Evolutionary conservation across 2,888 invertebrate genomes (phyloP).

Genomic region (Cryptocheilus praepositus): DNA sequence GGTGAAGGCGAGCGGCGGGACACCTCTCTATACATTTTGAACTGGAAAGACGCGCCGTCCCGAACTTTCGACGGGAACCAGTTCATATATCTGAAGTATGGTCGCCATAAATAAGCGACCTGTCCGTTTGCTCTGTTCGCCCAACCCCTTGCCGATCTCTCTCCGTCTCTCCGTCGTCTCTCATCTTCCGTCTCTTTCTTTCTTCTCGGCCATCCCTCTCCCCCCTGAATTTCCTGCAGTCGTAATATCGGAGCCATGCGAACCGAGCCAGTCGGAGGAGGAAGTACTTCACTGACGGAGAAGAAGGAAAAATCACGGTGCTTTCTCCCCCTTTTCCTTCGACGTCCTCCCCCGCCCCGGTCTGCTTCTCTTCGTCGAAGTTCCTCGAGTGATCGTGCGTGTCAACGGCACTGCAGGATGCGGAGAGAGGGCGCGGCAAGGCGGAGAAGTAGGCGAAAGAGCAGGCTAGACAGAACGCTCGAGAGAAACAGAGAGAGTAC

Average conservation of each 20-base stretch:
- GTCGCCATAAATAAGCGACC: conserved; percentile 74
- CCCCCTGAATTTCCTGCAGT: conserved; percentile 49
- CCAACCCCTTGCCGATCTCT: conserved; percentile 58
- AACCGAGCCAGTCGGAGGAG: conserved; percentile 32
- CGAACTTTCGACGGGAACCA: conserved; percentile 75
- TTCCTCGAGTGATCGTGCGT: conserved; percentile 35
- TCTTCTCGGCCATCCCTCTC: conserved; percentile 3
- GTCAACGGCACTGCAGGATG: conserved; percentile 40
- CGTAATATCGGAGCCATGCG: conserved; percentile 50
- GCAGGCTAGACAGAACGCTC: too few relatives aligned
- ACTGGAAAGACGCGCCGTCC: conserved; percentile 72
- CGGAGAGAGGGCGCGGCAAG: conserved; percentile 2
- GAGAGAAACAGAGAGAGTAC: conserved; percentile 13
- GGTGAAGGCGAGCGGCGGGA: conserved; percentile 61
- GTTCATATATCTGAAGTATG: conserved; percentile 75
- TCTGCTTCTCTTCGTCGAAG: conserved; percentile 21
- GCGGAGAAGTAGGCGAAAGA: conserved; percentile 10
- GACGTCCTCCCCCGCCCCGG: conserved; percentile 13
- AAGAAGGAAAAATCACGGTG: conserved; percentile 12
- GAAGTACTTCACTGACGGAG: conserved; percentile 32
- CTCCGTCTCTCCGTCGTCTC: conserved; percentile 1
- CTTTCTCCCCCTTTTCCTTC: conserved; percentile 10
- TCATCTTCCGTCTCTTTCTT: conserved; percentile 14
- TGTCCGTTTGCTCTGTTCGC: conserved; percentile 72
- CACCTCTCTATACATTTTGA: conserved; percentile 71